A percentile compares a stretch with the other conserved stretches of the same genome.
Evolutionary conservation across 1,140 invertebrate species (phyloP).

Genomic region (Mycetomoellerius zeteki): DNA sequence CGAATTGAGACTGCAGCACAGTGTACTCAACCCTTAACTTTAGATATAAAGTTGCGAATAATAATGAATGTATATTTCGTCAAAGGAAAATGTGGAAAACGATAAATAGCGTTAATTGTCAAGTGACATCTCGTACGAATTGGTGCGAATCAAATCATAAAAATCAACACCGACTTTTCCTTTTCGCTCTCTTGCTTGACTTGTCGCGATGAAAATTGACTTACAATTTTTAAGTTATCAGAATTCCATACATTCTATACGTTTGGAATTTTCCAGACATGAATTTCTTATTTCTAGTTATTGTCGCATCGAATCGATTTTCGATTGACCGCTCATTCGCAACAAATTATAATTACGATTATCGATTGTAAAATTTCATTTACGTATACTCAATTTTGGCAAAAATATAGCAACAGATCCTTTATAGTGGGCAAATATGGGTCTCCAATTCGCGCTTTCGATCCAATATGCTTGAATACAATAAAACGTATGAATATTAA

Average conservation of each 20-base stretch:
- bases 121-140: neutral
- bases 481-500: neutral
- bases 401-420: neutral
- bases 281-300: neutral
- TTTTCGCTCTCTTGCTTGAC: neutral
- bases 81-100: neutral
- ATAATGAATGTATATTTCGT: neutral
- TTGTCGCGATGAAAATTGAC: conserved; percentile 1
- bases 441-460: neutral
- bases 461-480: neutral
- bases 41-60: neutral
- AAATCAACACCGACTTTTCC: neutral
- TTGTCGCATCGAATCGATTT: conserved; percentile 29
- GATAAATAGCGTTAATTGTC: neutral
- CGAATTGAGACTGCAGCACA: neutral
- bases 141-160: neutral
- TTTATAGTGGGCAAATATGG: neutral
- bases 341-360: conserved; percentile 32
- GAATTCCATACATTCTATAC: neutral
- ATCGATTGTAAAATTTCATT: neutral
- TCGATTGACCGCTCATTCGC: neutral
- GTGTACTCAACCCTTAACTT: neutral
- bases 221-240: conserved; percentile 13
- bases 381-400: neutral
- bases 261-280: neutral